Conservation (phyloP, 2,797 vertebrate species). For the Hoplostethus atlanticus region DNA sequence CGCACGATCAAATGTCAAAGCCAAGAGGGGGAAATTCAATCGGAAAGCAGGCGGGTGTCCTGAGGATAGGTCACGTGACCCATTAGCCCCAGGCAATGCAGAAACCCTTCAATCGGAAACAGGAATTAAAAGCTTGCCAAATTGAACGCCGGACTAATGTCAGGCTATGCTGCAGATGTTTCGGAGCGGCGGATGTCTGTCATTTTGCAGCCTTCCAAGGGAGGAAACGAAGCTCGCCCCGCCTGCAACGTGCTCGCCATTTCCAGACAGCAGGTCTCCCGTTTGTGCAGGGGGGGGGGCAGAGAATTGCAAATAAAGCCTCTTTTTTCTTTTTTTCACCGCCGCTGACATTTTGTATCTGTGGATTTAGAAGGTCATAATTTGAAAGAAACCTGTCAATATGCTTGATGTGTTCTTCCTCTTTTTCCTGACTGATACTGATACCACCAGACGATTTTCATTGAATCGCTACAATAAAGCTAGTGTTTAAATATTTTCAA, state of each 20-base stretch:
- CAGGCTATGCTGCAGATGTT: conserved; percentile 48
- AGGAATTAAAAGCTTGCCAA: conserved; percentile 67
- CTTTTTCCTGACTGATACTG: conserved; percentile 32
- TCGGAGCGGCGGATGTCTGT: conserved; percentile 35
- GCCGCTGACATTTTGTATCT: conserved; percentile 62
- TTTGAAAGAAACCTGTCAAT: conserved; percentile 69
- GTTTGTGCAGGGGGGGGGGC: conserved; percentile 27
- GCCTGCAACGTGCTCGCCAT: conserved; percentile 34
- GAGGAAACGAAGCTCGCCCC: conserved; percentile 7
- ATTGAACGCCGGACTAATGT: conserved; percentile 59
- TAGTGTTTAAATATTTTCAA: no score
- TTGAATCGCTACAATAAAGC: no score
- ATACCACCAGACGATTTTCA: neutral
- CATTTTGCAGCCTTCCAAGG: conserved; percentile 31
- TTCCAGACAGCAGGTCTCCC: conserved; percentile 30
- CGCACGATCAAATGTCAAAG: conserved; percentile 47
- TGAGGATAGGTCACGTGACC: conserved; percentile 73
- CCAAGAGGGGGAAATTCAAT: conserved; percentile 1
- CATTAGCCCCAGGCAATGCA: conserved; percentile 77
- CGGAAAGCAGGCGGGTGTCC: conserved; percentile 76
- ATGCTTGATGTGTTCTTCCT: conserved; percentile 47
- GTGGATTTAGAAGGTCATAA: conserved; percentile 61
- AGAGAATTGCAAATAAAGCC: conserved; percentile 53
- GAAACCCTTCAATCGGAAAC: conserved; percentile 79
- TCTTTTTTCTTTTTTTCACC: conserved; percentile 23